Conservation (phyloP, 2,113 vertebrate genomes). For the Hassar affinis region DNA sequence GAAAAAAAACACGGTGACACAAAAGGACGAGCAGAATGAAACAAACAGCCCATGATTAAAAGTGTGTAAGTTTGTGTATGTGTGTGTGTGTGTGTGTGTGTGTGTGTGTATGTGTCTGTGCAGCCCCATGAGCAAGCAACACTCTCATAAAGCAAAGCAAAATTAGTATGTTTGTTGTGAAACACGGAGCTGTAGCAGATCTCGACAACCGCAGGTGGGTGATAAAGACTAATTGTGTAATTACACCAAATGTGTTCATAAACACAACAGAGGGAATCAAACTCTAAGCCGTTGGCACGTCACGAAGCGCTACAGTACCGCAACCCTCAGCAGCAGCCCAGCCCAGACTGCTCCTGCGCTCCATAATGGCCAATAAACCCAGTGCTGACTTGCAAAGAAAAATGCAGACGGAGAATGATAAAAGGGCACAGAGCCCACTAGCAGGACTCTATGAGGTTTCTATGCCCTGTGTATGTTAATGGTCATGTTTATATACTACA, state of each 20-base stretch:
- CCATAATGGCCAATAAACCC: conserved; percentile 74
- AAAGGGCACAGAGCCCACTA: conserved; percentile 36
- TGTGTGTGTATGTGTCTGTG: background rate
- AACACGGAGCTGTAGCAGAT: conserved; percentile 68
- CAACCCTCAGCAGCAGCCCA: conserved; percentile 35
- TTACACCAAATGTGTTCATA: conserved; percentile 81
- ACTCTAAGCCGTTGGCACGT: conserved; percentile 55
- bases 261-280: conserved; percentile 74
- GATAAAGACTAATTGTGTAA: conserved; percentile 80
- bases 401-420: conserved; percentile 62
- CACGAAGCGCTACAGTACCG: conserved; percentile 17
- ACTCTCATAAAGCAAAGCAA: conserved; percentile 39
- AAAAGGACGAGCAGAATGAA: conserved; percentile 32
- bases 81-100: conserved; percentile 10
- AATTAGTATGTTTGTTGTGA: conserved; percentile 70
- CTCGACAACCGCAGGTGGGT: conserved; percentile 77
- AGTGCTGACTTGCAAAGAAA: conserved; percentile 74
- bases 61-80: conserved; percentile 2
- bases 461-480: conserved; percentile 29
- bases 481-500: conserved; percentile 26
- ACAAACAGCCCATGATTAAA: conserved; percentile 25
- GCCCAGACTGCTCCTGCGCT: conserved; percentile 66
- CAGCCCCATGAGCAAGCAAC: conserved; percentile 17
- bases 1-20: background rate
- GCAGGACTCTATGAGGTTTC: conserved; percentile 6